These are phyloP conservation scores for Tachycineta bicolor DNA, from an alignment of 2,113 vertebrate genomes.

Conservation along the genomic window DNA sequence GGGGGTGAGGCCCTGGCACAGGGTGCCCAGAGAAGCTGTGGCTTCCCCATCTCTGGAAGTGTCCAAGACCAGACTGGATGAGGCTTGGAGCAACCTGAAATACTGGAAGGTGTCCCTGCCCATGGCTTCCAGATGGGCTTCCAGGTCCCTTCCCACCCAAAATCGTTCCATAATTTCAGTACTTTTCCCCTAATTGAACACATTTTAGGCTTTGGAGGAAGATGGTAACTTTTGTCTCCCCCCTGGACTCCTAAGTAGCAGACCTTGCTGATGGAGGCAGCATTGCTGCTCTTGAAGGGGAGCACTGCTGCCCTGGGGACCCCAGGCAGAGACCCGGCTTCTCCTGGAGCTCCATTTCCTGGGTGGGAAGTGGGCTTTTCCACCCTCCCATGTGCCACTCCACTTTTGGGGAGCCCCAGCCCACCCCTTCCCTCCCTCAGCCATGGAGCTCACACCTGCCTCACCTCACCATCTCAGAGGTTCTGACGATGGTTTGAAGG, in stretches of 20 bases:
- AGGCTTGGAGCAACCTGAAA: not conserved
- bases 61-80: rapidly evolving
- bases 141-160: not conserved
- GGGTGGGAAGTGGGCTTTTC: not conserved
- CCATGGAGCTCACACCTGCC: not conserved
- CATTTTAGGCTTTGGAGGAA: not conserved
- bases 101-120: not conserved
- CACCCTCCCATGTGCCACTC: rapidly evolving
- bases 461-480: rapidly evolving
- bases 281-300: rapidly evolving
- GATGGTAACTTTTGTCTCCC: not conserved
- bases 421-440: not conserved
- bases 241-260: rapidly evolving
- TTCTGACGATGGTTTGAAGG: not conserved
- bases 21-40: not conserved
- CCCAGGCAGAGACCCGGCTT: not conserved
- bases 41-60: not conserved
- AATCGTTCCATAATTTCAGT: not conserved
- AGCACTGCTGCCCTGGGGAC: not conserved
- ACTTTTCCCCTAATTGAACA: not conserved
- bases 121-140: not conserved
- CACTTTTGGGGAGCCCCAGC: not conserved
- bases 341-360: not conserved
- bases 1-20: not conserved
- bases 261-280: not conserved